phyloP scores from a whole-genome alignment of 2,888 invertebrate genomes.

The Catocala sponsa region DNA sequence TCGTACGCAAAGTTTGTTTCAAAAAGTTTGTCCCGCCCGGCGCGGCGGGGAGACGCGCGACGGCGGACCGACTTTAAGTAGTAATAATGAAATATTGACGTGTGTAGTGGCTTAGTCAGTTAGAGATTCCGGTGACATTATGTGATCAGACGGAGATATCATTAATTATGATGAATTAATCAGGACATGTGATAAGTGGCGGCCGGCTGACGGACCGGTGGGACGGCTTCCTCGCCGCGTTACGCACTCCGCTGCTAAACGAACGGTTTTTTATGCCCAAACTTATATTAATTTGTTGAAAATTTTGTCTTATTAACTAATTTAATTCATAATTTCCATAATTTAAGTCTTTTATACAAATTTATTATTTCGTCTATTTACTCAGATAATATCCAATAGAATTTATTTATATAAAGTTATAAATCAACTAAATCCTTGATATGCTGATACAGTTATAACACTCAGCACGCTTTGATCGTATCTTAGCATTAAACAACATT shows the following conservation, averaged over 20 bases:
- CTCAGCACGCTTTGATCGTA: too few relatives aligned
- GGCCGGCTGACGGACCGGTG: conserved; percentile 59
- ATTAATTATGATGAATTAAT: conserved; percentile 62
- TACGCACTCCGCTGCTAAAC: conserved; percentile 48
- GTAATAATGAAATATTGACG: conserved; percentile 8
- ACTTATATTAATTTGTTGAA: conserved; percentile 20
- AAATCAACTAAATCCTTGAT: too few relatives aligned
- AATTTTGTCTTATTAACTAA: conserved; percentile 4
- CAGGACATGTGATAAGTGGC: conserved; percentile 57
- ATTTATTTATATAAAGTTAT: too few relatives aligned
- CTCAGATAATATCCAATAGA: too few relatives aligned
- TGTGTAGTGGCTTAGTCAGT: conserved; percentile 6
- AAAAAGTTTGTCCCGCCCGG: conserved; percentile 5
- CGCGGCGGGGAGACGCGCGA: neutral
- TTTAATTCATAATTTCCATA: too few relatives aligned
- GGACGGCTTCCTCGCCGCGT: conserved; percentile 61
- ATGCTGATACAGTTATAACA: too few relatives aligned
- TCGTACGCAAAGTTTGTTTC: conserved; percentile 1
- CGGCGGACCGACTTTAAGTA: conserved; percentile 3
- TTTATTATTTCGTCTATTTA: too few relatives aligned
- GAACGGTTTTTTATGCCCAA: conserved; percentile 28
- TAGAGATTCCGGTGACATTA: conserved; percentile 1
- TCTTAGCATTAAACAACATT: too few relatives aligned
- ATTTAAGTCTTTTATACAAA: too few relatives aligned
- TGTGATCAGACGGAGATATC: conserved; percentile 36